A percentile compares a stretch with the other conserved stretches of the same genome.
These are phyloP conservation scores for Lagothrix lagotricha DNA, from an alignment of 2,797 vertebrate species.

Conservation along the genomic window DNA sequence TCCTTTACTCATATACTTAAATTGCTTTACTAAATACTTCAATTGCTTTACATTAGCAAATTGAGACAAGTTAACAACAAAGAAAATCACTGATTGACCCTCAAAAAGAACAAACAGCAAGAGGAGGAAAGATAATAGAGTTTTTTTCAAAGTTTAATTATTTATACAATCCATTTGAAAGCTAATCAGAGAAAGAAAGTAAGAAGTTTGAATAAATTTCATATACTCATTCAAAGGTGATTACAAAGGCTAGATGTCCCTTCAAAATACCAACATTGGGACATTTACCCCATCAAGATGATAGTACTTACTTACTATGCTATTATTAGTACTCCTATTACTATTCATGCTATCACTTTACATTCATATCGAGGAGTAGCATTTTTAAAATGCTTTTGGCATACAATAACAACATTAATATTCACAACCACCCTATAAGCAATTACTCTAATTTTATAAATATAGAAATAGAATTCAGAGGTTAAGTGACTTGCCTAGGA, in stretches of 20 bases:
- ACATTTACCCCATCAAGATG: not conserved
- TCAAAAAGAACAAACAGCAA: not conserved
- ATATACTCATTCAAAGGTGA: not conserved
- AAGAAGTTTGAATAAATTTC: not conserved
- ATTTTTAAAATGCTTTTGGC: not conserved
- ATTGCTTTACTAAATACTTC: conserved; percentile 28
- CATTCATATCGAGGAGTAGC: not conserved
- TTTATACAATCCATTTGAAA: not conserved
- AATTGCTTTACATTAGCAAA: conserved; percentile 5
- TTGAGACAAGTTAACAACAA: not conserved
- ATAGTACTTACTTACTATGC: not conserved
- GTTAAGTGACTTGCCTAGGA: not conserved
- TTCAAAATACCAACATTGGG: not conserved
- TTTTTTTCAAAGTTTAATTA: conserved; percentile 10
- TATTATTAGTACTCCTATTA: not conserved
- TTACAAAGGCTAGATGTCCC: not conserved
- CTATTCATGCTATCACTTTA: not conserved
- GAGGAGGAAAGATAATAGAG: not conserved
- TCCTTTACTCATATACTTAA: not conserved
- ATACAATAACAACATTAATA: not conserved
- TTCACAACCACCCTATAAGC: not conserved
- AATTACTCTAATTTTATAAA: conserved; percentile 14
- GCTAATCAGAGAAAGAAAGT: conserved; percentile 20
- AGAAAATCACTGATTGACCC: not conserved
- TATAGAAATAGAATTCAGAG: not conserved